Conservation (phyloP, 2,888 invertebrate genomes). For the Dryadula phaetusa region DNA sequence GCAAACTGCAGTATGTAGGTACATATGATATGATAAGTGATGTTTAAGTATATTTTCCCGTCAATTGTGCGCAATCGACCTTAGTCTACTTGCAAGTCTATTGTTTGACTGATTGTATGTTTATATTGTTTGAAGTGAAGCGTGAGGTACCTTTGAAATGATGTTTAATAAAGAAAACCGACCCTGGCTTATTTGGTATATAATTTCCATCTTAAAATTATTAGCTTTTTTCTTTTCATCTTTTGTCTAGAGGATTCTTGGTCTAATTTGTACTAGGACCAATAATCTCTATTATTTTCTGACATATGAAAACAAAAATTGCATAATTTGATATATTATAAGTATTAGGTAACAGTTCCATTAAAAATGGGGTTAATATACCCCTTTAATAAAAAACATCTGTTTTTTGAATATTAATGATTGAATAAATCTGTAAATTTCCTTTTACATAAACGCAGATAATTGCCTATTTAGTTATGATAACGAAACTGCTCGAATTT, state of each 20-base stretch:
- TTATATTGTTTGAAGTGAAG: constrained; percentile 19
- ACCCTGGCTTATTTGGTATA: neutral
- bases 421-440: constrained; percentile 9
- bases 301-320: too few relatives aligned
- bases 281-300: too few relatives aligned
- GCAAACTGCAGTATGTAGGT: neutral
- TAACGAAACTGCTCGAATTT: neutral
- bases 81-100: constrained; percentile 63
- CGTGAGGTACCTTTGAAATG: constrained; percentile 18
- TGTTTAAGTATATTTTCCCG: constrained; percentile 43
- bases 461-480: neutral
- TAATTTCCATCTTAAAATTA: neutral
- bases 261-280: neutral
- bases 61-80: constrained; percentile 55
- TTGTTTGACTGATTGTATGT: constrained; percentile 52
- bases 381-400: neutral
- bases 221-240: too few relatives aligned
- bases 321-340: too few relatives aligned
- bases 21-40: constrained; percentile 32
- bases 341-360: too few relatives aligned
- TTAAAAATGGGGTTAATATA: too few relatives aligned
- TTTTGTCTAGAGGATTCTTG: too few relatives aligned
- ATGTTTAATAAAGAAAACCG: constrained; percentile 1
- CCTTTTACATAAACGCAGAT: neutral
- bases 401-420: neutral